Base-by-base conservation (phyloP, 1,140 invertebrate species). In the Atta colombica region DNA sequence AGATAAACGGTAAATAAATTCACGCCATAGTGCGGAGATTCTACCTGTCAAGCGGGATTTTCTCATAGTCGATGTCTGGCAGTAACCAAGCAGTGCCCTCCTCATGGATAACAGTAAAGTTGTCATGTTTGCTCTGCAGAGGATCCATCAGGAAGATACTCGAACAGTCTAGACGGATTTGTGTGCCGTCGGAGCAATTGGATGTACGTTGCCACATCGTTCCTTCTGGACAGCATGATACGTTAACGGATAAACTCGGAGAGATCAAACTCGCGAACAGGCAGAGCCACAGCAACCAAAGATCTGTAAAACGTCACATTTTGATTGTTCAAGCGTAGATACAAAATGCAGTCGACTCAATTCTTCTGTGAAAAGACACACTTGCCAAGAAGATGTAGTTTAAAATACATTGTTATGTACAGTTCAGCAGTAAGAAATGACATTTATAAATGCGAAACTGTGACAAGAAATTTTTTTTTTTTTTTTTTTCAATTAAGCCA, bases 181-280 rank as follows among this genome's bases (percentile, higher is more conserved):
- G 31, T 7, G 31, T 81, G 12, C 91, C 93, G 35, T 93, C 89
- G 0, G 89, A 88, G 61, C 94, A 94, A 18, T 91, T 92, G 21
- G 4, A 16, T 35, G 65, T 45, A 0, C 31, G 3, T 2, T n/a
- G 6, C 89, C 69, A 91, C 10, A 18, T 3, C 1, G 55, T 5
- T 2, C 31, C 87, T 1, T 84, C 65, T 0, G 89, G 60, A 7
- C 92, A 93, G 28, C 92, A 94, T 3, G 75, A 21, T 5, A 71
- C 25, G n/a, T 90, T 1, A 12, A 16, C 0, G 6, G 80, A 80
- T 49, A 87, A 31, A 7, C 63, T 77, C 58, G 69, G 18, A 16
- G 74, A 25, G 53, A 81, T 49, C 49, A 28, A 55, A 31, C 66
- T 82, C 1, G 49, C 12, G 18, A 91, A 14, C 28, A 88, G 28